phyloP scores from a whole-genome alignment of 2,797 vertebrate genomes.

The Liasis olivaceus region DNA sequence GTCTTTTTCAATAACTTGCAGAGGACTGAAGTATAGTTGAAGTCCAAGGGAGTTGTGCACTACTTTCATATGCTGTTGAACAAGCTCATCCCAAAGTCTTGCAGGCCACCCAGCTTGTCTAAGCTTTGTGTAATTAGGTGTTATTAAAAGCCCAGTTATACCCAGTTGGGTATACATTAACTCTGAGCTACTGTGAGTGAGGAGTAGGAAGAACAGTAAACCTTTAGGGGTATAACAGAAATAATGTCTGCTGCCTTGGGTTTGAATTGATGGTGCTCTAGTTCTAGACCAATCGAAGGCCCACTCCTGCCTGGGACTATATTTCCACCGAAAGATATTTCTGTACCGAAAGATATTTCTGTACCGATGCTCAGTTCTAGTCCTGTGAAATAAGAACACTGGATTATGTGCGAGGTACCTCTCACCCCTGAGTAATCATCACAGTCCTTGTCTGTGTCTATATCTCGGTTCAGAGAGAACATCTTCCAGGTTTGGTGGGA shows the following conservation, averaged over 20 bases:
- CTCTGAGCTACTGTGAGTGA: background rate
- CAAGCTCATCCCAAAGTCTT: background rate
- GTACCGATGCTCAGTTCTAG: background rate
- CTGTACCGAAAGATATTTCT: background rate
- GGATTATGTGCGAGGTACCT: background rate
- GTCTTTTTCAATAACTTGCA: constrained; percentile 35
- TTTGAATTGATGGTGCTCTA: background rate
- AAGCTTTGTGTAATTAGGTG: background rate
- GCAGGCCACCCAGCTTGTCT: background rate
- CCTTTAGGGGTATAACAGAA: background rate
- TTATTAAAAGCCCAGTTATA: constrained; percentile 1
- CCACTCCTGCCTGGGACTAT: too few relatives aligned
- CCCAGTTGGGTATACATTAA: background rate
- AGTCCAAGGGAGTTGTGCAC: background rate
- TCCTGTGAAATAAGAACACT: background rate
- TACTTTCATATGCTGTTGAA: background rate
- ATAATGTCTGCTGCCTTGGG: background rate
- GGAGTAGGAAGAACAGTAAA: background rate
- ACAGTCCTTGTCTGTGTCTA: background rate
- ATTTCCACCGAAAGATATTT: background rate
- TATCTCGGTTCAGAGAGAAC: background rate
- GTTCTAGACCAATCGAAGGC: background rate
- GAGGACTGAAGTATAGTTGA: background rate
- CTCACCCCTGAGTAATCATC: background rate
- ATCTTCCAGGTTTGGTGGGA: background rate